Evolutionary conservation across 2,888 invertebrate genomes (phyloP).

Genomic region (Geophilus truncorum): DNA sequence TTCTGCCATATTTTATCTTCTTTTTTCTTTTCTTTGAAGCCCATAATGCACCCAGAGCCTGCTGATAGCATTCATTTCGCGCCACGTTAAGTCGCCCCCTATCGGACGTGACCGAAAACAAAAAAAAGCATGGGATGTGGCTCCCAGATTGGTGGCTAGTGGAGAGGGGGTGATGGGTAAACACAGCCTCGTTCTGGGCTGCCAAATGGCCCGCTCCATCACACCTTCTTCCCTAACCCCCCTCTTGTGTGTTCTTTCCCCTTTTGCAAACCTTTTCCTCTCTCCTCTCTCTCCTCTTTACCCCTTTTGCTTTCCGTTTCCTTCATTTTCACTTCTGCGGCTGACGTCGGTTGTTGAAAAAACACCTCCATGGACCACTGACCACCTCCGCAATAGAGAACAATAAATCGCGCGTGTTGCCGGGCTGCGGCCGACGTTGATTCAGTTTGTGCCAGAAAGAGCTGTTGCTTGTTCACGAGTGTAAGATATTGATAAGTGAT

Average conservation of each 20-base stretch:
- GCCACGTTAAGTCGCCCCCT: background rate
- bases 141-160: background rate
- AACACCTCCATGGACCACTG: background rate
- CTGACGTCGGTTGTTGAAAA: background rate
- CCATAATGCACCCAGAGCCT: background rate
- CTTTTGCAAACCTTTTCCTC: background rate
- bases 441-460: background rate
- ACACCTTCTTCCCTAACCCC: background rate
- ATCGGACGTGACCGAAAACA: background rate
- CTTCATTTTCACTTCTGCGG: background rate
- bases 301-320: background rate
- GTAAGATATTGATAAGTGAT: background rate
- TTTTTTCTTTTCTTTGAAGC: background rate
- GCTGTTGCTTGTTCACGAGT: background rate
- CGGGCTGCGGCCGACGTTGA: background rate
- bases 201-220: background rate
- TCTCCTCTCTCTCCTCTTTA: no score
- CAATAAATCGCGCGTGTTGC: background rate
- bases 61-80: background rate
- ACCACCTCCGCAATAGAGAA: background rate
- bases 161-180: background rate
- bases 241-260: background rate
- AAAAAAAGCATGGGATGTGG: no score
- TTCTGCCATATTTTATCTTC: background rate
- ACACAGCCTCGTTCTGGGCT: background rate